These are phyloP conservation scores for Drepanosiphum platanoidis DNA, from an alignment of 2,888 invertebrate genomes.

Conservation along the genomic window DNA sequence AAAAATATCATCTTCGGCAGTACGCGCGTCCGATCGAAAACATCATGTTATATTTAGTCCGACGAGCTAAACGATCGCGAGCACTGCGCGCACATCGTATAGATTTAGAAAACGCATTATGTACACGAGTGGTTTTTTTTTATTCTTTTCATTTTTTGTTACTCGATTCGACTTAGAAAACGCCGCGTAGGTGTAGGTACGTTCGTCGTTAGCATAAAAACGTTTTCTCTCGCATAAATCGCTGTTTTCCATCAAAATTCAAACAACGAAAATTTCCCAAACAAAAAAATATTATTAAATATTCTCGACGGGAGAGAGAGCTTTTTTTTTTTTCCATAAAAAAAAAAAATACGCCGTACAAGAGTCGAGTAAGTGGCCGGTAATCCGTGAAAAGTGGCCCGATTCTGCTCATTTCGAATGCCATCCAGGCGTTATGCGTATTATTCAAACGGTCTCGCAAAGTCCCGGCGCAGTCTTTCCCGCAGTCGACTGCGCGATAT, in stretches of 20 bases:
- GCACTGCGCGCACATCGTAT: too few relatives aligned
- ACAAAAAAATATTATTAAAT: constrained; percentile 26
- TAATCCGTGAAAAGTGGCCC: constrained; percentile 6
- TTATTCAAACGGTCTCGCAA: constrained; percentile 24
- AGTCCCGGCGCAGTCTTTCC: background rate
- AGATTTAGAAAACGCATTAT: too few relatives aligned
- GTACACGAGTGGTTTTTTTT: too few relatives aligned
- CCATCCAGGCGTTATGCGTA: constrained; percentile 22
- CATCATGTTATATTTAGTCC: too few relatives aligned
- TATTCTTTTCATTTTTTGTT: too few relatives aligned
- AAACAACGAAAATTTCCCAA: background rate
- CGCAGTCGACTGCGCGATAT: background rate
- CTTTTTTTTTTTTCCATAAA: background rate
- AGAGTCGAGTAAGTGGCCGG: background rate
- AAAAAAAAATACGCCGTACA: background rate
- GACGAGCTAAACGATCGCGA: too few relatives aligned
- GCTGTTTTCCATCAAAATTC: constrained; percentile 1
- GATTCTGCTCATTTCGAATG: constrained; percentile 40
- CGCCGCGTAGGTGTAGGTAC: background rate
- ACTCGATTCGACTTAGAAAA: too few relatives aligned
- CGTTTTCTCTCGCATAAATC: background rate
- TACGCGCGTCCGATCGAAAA: too few relatives aligned
- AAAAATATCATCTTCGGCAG: too few relatives aligned
- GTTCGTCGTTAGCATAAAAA: background rate
- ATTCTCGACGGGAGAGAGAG: background rate